phyloP scores from a whole-genome alignment of 2,113 vertebrate species.

The Fregata magnificens region DNA sequence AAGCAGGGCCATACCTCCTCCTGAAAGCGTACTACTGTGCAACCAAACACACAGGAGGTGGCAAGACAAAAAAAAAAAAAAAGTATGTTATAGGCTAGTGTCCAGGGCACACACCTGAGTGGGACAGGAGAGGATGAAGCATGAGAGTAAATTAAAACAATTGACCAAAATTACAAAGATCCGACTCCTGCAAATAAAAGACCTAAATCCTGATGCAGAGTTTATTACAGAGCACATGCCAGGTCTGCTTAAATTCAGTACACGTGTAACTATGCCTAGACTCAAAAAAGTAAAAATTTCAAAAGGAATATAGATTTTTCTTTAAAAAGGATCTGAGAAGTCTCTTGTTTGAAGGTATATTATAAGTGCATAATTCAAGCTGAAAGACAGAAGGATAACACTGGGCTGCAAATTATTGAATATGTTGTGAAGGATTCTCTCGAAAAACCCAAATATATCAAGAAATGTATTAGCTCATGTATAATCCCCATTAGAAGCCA shows the following conservation, averaged over 20 bases:
- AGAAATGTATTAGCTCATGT: background rate
- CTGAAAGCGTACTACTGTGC: background rate
- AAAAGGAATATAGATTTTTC: background rate
- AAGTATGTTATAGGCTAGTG: background rate
- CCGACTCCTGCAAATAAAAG: background rate
- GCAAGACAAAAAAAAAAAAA: too few species aligned
- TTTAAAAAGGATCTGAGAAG: background rate
- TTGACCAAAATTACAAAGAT: background rate
- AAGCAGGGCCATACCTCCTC: background rate
- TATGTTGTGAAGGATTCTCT: background rate
- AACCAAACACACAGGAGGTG: background rate
- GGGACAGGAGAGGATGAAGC: background rate
- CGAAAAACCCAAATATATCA: background rate
- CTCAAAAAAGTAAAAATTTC: background rate
- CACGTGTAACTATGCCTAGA: accelerated
- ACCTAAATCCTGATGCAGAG: background rate
- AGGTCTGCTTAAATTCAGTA: background rate
- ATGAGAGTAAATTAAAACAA: background rate
- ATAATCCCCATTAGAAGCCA: background rate
- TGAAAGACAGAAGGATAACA: background rate
- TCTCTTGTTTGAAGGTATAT: background rate
- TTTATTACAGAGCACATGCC: background rate
- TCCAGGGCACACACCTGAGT: background rate
- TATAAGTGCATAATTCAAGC: background rate
- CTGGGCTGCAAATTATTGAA: background rate